A percentile compares a stretch with the other conserved stretches of the same genome.
Conservation (phyloP, 1,140 invertebrate species). For the Riptortus pedestris region DNA sequence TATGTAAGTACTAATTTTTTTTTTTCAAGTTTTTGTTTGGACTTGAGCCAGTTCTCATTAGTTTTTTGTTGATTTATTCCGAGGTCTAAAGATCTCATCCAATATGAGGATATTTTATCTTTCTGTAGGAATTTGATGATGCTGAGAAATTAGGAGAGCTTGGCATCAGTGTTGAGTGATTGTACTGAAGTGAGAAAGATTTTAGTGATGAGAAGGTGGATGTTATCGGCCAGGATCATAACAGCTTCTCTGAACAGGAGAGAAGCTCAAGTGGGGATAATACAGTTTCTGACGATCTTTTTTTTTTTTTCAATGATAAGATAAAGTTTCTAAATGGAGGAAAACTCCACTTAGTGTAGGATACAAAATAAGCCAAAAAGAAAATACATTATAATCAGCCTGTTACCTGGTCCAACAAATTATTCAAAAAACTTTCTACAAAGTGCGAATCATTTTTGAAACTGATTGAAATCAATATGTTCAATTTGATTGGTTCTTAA, state of each 20-base stretch:
- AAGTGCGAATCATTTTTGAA: not conserved
- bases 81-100: not conserved
- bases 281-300: not conserved
- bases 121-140: not conserved
- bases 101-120: not conserved
- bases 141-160: not conserved
- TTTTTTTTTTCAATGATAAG: not conserved
- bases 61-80: not conserved
- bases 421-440: not conserved
- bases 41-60: not conserved
- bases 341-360: not conserved
- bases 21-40: not conserved
- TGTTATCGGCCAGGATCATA: not conserved
- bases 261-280: not conserved
- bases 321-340: not conserved
- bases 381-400: not conserved
- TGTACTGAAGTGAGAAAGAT: not conserved
- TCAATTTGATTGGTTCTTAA: too few species aligned
- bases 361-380: not conserved
- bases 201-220: not conserved
- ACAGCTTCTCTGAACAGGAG: not conserved
- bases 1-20: not conserved
- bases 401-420: not conserved
- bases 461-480: too few species aligned
- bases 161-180: not conserved